Evolutionary conservation across 2,113 vertebrate species (phyloP).

Genomic region (Porphyrio hochstetteri): DNA sequence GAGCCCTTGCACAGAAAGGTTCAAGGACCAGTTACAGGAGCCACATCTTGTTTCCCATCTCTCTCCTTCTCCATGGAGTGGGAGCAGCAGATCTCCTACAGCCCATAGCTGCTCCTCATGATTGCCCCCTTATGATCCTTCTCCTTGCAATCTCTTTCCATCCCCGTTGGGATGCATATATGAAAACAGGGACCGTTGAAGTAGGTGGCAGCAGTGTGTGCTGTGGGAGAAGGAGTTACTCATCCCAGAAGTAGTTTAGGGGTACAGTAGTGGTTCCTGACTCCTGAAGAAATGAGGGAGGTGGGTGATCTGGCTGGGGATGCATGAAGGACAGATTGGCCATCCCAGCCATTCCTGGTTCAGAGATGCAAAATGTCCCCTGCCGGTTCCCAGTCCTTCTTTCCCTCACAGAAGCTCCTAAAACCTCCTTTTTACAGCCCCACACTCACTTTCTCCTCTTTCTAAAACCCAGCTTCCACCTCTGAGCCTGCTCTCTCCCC

Average conservation of each 20-base stretch:
- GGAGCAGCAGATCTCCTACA: background rate
- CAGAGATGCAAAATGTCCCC: fast-evolving
- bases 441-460: background rate
- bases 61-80: background rate
- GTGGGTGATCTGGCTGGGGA: background rate
- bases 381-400: background rate
- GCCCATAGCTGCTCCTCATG: background rate
- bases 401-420: background rate
- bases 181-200: background rate
- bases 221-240: background rate
- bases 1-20: background rate
- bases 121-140: background rate
- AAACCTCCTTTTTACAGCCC: background rate
- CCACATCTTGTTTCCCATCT: background rate
- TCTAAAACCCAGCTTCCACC: background rate
- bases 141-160: background rate
- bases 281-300: background rate
- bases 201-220: background rate
- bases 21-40: background rate
- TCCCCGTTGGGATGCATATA: background rate
- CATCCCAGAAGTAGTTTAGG: background rate
- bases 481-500: background rate
- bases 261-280: background rate
- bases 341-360: background rate
- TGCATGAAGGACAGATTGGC: background rate